These are phyloP conservation scores for Drosophila gaucha DNA, from an alignment of 2,888 invertebrate species.

Conservation along the genomic window DNA sequence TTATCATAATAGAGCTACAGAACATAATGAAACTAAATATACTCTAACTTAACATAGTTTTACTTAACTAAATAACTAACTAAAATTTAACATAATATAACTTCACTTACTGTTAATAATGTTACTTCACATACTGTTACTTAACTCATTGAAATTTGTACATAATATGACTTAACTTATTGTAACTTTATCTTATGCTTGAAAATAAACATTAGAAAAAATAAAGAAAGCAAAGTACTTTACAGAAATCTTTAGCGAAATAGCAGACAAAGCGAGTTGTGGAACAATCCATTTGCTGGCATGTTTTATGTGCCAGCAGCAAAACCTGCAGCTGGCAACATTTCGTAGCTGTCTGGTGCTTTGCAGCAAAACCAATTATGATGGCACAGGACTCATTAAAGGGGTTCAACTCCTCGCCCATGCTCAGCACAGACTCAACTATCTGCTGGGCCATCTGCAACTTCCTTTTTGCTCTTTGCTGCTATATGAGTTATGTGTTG, in stretches of 20 bases:
- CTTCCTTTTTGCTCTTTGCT: constrained; percentile 6
- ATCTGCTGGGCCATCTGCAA: constrained; percentile 14
- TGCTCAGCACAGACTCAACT: constrained; percentile 24
- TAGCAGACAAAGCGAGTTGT: neutral
- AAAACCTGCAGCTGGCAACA: constrained; percentile 42
- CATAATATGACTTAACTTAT: no score
- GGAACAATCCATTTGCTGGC: constrained; percentile 14
- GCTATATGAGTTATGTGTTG: constrained; percentile 73
- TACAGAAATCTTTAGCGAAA: constrained; percentile 1
- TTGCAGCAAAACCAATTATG: constrained; percentile 54
- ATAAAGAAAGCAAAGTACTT: no score
- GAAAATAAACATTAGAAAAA: no score
- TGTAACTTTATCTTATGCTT: no score
- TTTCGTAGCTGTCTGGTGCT: constrained; percentile 37
- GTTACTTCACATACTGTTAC: no score
- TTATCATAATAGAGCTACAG: no score
- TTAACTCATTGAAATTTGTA: no score
- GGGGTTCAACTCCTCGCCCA: constrained; percentile 13
- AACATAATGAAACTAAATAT: no score
- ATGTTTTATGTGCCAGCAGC: constrained; percentile 10
- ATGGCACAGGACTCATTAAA: constrained; percentile 58
- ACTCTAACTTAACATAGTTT: no score
- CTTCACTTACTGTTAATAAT: no score
- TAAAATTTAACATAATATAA: no score
- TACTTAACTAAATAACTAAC: no score